Base-by-base conservation (phyloP, 2,888 invertebrate genomes). In the Cerastoderma edule region DNA sequence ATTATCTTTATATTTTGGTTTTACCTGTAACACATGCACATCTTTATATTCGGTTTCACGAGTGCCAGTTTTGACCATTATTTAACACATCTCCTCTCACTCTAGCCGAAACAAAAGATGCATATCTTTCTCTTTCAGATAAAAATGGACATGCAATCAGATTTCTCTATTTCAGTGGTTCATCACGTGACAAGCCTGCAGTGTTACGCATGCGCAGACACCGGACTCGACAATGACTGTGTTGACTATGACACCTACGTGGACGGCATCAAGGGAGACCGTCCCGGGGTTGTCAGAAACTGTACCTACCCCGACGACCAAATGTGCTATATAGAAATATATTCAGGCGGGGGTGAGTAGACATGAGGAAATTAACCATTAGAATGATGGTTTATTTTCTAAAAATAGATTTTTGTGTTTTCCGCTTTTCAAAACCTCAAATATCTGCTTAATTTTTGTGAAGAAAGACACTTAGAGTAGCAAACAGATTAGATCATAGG, bases 161-260 rank as follows among this genome's bases (percentile, higher is more conserved):
- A n/a, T n/a, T n/a, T n/a, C n/a, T n/a, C 2, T 35, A 22, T 39
- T 60, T 13, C 39, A 60, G 60, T 13, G 6, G 10, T 60, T 10
- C 13, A 22, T 39, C 60, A 60, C 27, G 66, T 50, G 10, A 22
- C 24, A 22, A 44, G 56, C 46, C 48, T 72, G 19, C 46, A 57
- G n/a, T 72, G 72, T 48, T 72, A 72, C 57, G 19, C 57, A n/a
- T 72, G 72, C 32, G 44, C 33, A 22, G 72, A 35, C 10, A 72
- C 66, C 10, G 72, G 72, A 2, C 57, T 24, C 0, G 35, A 72
- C 35, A 57, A 66, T 32, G 46, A 66, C 16, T 72, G 72, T 66
- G 54, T 57, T n/a, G 24, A 66, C 10, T 32, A 46, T 33, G 57
- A 65, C 2, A 66, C 57, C n/a, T 72, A 57, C 35, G 24, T 4